Evolutionary conservation across 1,140 invertebrate species (phyloP).

Genomic region (Diorhabda elongata): DNA sequence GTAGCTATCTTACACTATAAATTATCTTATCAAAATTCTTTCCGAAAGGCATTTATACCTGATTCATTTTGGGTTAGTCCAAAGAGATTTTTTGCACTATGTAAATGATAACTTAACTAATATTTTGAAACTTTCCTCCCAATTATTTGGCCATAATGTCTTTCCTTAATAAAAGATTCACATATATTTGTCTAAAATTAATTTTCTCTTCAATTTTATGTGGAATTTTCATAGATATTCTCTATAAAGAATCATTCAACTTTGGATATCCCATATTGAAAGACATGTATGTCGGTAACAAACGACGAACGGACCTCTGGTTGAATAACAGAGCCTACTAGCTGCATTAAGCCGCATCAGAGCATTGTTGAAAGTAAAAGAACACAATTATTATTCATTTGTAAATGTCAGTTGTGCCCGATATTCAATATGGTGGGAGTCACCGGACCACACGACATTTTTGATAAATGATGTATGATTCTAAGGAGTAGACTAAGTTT

Average conservation of each 20-base stretch:
- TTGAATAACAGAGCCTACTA: constrained; percentile 15
- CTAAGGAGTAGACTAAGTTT: constrained; percentile 38
- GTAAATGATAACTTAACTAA: too few species aligned
- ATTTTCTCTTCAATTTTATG: neutral
- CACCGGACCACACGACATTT: constrained; percentile 40
- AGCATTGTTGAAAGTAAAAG: constrained; percentile 43
- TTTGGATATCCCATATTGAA: neutral
- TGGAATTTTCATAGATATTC: too few species aligned
- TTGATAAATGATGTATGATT: constrained; percentile 44
- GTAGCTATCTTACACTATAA: too few species aligned
- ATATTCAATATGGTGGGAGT: constrained; percentile 45
- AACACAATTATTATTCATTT: constrained; percentile 46
- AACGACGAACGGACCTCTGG: constrained; percentile 20
- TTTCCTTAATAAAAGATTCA: too few species aligned
- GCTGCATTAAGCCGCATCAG: constrained; percentile 26
- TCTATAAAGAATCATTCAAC: neutral
- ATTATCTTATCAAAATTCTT: too few species aligned
- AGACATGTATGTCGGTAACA: constrained; percentile 11
- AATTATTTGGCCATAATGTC: too few species aligned
- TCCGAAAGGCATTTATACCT: too few species aligned
- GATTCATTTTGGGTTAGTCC: too few species aligned
- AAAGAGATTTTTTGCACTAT: too few species aligned
- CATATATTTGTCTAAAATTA: too few species aligned
- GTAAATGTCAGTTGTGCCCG: constrained; percentile 43
- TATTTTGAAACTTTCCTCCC: too few species aligned